A percentile compares a stretch with the other conserved stretches of the same genome.
Evolutionary conservation across 2,113 vertebrate species (phyloP).

Genomic region (Carollia perspicillata): DNA sequence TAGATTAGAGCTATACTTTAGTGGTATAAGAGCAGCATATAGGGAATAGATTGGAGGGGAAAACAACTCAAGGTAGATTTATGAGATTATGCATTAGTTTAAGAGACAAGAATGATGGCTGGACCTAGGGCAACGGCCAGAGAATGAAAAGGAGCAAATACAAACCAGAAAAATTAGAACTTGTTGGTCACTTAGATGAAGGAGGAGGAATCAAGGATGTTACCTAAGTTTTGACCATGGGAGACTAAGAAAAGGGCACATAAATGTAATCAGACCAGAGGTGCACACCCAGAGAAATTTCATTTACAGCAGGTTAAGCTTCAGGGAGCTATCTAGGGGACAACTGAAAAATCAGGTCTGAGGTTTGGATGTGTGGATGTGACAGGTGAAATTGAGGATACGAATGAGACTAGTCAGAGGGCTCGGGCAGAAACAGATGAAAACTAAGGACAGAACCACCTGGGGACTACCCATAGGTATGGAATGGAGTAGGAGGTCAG

Average conservation of each 20-base stretch:
- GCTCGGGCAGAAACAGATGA: neutral
- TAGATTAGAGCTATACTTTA: neutral
- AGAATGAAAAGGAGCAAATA: neutral
- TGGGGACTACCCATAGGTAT: neutral
- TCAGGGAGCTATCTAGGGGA: neutral
- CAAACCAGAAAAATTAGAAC: neutral
- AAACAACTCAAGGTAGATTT: neutral
- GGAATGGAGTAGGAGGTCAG: neutral
- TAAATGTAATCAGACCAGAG: neutral
- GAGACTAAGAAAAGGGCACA: neutral
- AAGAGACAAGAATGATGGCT: neutral
- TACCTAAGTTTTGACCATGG: neutral
- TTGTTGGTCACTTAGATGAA: neutral
- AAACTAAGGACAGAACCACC: neutral
- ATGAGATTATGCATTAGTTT: neutral
- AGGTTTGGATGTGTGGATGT: neutral
- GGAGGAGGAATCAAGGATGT: neutral
- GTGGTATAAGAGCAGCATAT: neutral
- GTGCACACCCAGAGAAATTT: neutral
- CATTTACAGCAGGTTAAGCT: neutral
- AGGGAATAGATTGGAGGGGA: neutral
- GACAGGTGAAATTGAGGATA: neutral
- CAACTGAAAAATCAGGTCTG: neutral
- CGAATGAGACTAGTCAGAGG: neutral
- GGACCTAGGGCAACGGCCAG: neutral